phyloP scores from a whole-genome alignment of 2,797 vertebrate species.

The Acipenser oxyrinchus region DNA sequence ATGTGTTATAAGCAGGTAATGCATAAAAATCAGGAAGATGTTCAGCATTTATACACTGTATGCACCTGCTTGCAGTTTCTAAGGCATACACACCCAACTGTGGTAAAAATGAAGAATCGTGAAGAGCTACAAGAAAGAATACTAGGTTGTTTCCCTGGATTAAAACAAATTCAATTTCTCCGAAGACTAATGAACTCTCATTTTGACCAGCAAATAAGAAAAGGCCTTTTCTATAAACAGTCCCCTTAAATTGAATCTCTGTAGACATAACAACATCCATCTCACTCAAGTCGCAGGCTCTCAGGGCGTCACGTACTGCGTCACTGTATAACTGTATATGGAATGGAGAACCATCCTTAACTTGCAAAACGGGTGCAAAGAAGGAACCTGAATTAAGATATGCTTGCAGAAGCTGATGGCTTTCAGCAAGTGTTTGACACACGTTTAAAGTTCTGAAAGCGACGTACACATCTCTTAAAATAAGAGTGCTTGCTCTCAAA shows the following conservation, averaged over 20 bases:
- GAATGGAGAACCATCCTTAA: constrained; percentile 11
- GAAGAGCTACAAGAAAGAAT: background rate
- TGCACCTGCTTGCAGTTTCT: constrained; percentile 5
- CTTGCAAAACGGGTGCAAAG: constrained; percentile 16
- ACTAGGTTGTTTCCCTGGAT: constrained; percentile 8
- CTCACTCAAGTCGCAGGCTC: constrained; percentile 1
- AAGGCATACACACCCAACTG: constrained; percentile 11
- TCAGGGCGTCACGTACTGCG: constrained; percentile 12
- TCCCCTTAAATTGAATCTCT: constrained; percentile 12
- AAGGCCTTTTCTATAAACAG: constrained; percentile 5
- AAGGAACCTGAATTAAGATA: constrained; percentile 8
- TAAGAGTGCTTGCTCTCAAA: constrained; percentile 27
- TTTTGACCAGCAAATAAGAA: constrained; percentile 14
- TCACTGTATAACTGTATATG: constrained; percentile 14
- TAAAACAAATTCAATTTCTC: constrained; percentile 14
- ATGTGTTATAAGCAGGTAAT: constrained; percentile 15
- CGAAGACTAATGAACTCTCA: constrained; percentile 5
- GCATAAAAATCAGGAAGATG: constrained; percentile 15
- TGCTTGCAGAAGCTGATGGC: constrained; percentile 20
- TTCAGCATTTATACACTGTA: constrained; percentile 16
- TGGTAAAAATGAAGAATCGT: constrained; percentile 13
- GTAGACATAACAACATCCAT: constrained; percentile 11
- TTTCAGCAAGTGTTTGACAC: constrained; percentile 18
- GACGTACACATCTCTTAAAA: constrained; percentile 18
- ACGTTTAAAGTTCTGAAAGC: constrained; percentile 20